A percentile compares a stretch with the other conserved stretches of the same genome.
These are phyloP conservation scores for Gasterosteus aculeatus DNA, from an alignment of 2,113 vertebrate species.

Conservation along the genomic window DNA sequence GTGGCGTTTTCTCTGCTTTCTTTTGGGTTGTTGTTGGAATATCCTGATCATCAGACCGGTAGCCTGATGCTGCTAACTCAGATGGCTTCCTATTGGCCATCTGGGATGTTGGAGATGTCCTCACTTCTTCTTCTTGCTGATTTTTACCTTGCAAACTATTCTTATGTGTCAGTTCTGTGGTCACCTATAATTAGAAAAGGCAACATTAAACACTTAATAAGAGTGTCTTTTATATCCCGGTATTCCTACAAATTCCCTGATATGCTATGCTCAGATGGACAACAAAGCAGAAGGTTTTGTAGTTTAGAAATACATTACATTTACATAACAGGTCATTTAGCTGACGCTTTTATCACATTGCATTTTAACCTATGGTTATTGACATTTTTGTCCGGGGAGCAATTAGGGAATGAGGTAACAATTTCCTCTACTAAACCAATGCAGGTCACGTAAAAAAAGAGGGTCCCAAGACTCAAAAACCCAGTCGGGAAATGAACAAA, in stretches of 20 bases:
- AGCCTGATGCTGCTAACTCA: slow-evolving; percentile 39
- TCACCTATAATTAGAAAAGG: slow-evolving; percentile 67
- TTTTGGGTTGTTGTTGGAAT: not conserved
- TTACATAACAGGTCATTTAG: no score
- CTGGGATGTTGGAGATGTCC: slow-evolving; percentile 39
- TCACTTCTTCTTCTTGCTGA: slow-evolving; percentile 45
- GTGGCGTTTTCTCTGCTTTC: not conserved
- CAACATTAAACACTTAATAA: not conserved
- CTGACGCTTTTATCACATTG: no score
- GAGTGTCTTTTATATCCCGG: not conserved
- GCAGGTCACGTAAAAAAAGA: no score
- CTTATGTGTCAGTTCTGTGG: slow-evolving; percentile 53
- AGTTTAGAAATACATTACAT: not conserved
- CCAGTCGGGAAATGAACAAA: no score
- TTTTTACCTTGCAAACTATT: slow-evolving; percentile 38
- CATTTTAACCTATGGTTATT: no score
- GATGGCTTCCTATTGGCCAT: slow-evolving; percentile 56
- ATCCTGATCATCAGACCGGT: not conserved
- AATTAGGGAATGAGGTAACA: no score
- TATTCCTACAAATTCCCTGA: not conserved
- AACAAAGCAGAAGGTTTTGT: not conserved
- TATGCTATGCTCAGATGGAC: not conserved
- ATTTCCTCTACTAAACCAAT: no score
- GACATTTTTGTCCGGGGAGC: no score
- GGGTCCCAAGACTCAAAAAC: no score